Conservation (phyloP, 2,888 invertebrate genomes). For the Cerceris ruficornis region DNA sequence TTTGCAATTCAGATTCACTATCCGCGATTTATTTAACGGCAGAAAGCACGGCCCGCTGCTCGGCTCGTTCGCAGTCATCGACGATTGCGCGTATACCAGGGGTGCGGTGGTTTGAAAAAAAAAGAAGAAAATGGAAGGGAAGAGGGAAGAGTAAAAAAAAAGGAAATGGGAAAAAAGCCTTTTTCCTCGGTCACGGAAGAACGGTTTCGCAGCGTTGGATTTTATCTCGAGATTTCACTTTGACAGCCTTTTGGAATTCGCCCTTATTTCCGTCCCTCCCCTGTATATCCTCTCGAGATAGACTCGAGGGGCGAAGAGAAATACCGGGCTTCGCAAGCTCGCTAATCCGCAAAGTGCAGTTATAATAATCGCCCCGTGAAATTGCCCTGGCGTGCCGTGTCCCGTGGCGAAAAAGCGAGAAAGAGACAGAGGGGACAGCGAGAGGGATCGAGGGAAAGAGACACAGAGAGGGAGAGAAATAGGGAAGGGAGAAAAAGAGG, state of each 20-base stretch:
- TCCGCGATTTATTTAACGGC: conserved; percentile 22
- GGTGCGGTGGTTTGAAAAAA: not conserved
- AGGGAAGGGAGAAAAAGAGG: not conserved
- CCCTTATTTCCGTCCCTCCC: conserved; percentile 2
- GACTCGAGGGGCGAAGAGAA: not conserved
- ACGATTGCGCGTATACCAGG: not conserved
- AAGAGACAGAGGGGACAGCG: not conserved
- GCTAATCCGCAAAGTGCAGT: conserved; percentile 48
- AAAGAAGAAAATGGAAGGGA: not conserved
- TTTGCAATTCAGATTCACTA: conserved; percentile 36
- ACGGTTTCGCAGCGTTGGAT: not conserved
- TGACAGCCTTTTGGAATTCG: not conserved
- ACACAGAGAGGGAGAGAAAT: not conserved
- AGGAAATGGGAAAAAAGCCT: not conserved
- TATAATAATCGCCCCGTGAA: conserved; percentile 42
- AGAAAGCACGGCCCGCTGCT: conserved; percentile 1
- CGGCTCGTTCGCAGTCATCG: not conserved
- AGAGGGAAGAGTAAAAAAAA: not conserved
- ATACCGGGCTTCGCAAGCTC: not conserved
- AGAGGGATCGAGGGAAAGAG: no score
- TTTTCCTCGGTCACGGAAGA: not conserved
- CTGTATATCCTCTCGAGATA: not conserved
- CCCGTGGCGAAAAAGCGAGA: conserved; percentile 9
- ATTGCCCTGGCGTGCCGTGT: conserved; percentile 20
- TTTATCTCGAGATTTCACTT: conserved; percentile 4